Evolutionary conservation across 1,140 invertebrate genomes (phyloP), one percentile per base, ranked within the genome.

Genomic region (Bombus sylvicola): DNA sequence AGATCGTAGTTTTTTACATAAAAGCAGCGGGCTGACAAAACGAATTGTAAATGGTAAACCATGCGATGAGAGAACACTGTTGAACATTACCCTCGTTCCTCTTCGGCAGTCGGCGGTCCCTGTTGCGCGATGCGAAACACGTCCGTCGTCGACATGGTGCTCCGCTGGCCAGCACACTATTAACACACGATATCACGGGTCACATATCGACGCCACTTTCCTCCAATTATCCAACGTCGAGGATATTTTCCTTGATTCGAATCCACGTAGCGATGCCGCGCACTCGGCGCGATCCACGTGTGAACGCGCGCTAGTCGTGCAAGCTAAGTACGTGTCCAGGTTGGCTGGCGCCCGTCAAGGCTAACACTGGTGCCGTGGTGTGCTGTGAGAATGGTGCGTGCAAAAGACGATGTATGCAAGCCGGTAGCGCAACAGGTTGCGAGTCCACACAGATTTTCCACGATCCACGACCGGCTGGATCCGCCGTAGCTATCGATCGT

Each of bases 321-420:
- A 57, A 71, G 71, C 66, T 57, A 79, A 82, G 64, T 89, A 89
- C 87, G 75, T 81, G 71, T 90, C 87, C 88, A 90, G 90, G 88
- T 90, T 88, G 77, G 87, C 89, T 94, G 93, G 92, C 93, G 93
- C 92, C 93, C 92, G 89, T 92, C 93, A 94, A 94, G 93, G 93
- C 92, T 93, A 92, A 68, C 75, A 57, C 57, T 34, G 59, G 74
- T 41, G 64, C 25, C 53, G 69, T 74, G 37, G 34, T 43, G 79
- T 37, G 57, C 31, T 57, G 64, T 72, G 47, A 53, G 75, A 88
- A 66, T 66, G 57, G 57, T 80, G 72, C 43, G 77, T 47, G 81
- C 18, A 25, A 25, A 25, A 12, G 10, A 9, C 78, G 5, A 47
- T 34, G 66, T 41, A 47, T 41, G 15, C 10, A 28, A 59, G 69